phyloP scores from a whole-genome alignment of 2,888 invertebrate species.

The Oscheius sp. region DNA sequence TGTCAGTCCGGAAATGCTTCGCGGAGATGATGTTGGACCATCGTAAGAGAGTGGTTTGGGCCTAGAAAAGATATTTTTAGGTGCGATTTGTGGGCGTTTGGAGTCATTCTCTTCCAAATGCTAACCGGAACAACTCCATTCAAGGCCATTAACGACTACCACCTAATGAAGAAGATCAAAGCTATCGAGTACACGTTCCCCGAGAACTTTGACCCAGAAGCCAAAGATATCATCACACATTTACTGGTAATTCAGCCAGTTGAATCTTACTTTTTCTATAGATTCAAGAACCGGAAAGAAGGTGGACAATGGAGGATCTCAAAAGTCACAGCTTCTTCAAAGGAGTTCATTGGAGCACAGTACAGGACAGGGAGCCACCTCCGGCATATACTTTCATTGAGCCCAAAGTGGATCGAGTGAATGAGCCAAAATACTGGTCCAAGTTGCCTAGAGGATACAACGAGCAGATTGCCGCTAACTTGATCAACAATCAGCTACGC shows the following conservation, averaged over 20 bases:
- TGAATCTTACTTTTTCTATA: slow-evolving; percentile 8
- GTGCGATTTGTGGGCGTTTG: slow-evolving; percentile 92
- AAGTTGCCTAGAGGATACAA: slow-evolving; percentile 22
- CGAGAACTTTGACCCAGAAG: slow-evolving; percentile 86
- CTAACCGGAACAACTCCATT: slow-evolving; percentile 92
- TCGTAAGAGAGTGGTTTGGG: slow-evolving; percentile 44
- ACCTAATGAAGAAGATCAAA: slow-evolving; percentile 93
- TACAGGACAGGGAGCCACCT: slow-evolving; percentile 74
- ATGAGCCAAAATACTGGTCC: slow-evolving; percentile 80
- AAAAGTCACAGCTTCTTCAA: slow-evolving; percentile 88
- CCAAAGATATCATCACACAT: slow-evolving; percentile 88
- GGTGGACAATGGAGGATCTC: slow-evolving; percentile 81
- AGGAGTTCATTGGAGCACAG: slow-evolving; percentile 85
- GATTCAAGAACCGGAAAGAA: slow-evolving; percentile 79
- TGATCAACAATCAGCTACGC: slow-evolving; percentile 79
- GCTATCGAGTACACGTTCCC: slow-evolving; percentile 90
- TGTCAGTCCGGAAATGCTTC: slow-evolving; percentile 94
- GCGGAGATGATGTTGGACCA: slow-evolving; percentile 68
- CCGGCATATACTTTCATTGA: slow-evolving; percentile 80
- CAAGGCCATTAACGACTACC: slow-evolving; percentile 88
- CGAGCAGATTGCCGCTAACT: slow-evolving; percentile 82
- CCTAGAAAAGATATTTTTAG: neutral
- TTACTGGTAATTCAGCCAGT: slow-evolving; percentile 78
- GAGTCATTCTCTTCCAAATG: slow-evolving; percentile 83
- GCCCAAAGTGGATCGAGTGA: slow-evolving; percentile 62